A percentile compares a stretch with the other conserved stretches of the same genome.
phyloP scores from a whole-genome alignment of 2,797 vertebrate species.

The Echiichthys vipera region DNA sequence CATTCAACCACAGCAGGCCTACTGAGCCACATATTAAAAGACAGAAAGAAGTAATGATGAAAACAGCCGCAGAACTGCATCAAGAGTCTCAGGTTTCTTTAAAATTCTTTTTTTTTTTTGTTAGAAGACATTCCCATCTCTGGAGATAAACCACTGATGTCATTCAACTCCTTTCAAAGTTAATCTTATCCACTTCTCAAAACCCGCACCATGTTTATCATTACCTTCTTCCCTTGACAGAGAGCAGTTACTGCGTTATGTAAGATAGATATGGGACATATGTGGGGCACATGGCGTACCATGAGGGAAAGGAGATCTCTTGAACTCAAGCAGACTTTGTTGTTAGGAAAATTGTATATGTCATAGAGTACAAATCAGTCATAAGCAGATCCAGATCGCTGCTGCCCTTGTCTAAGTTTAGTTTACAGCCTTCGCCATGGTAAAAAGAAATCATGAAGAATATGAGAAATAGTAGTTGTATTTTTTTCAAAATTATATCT shows the following conservation, averaged over 20 bases:
- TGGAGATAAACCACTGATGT: slow-evolving; percentile 41
- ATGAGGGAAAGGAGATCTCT: slow-evolving; percentile 35
- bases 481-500: not conserved
- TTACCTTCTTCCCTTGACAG: slow-evolving; percentile 48
- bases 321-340: slow-evolving; percentile 22
- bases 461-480: not conserved
- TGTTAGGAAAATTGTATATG: not conserved
- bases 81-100: slow-evolving; percentile 24
- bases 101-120: not conserved
- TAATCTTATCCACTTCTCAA: slow-evolving; percentile 56
- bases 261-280: slow-evolving; percentile 53
- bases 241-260: slow-evolving; percentile 50
- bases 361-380: not conserved
- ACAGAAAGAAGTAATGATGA: slow-evolving; percentile 21
- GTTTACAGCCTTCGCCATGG: slow-evolving; percentile 9
- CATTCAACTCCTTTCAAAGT: slow-evolving; percentile 35
- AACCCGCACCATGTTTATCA: slow-evolving; percentile 53
- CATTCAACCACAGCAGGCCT: slow-evolving; percentile 13
- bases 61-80: slow-evolving; percentile 21
- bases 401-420: not conserved
- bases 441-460: not conserved
- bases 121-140: slow-evolving; percentile 25
- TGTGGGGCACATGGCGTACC: slow-evolving; percentile 55
- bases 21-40: slow-evolving; percentile 37
- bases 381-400: not conserved